Evolutionary conservation across 2,113 vertebrate species (phyloP).

Genomic region (Calidris pygmaea): DNA sequence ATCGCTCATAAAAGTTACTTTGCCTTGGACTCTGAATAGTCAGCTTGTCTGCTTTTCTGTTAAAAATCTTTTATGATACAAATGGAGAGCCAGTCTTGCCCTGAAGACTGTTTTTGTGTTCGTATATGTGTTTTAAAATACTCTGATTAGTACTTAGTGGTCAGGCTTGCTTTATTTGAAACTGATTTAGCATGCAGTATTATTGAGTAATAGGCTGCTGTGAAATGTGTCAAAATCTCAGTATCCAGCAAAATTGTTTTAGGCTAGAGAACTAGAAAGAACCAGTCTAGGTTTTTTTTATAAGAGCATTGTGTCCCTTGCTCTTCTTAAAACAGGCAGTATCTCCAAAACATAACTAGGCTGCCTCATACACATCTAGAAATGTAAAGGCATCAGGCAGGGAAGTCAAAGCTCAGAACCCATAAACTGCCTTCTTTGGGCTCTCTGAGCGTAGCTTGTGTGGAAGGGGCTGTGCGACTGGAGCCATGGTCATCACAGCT

Average conservation of each 20-base stretch:
- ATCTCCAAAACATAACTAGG: background rate
- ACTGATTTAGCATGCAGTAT: background rate
- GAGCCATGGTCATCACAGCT: background rate
- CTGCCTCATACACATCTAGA: fast-evolving
- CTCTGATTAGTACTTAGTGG: background rate
- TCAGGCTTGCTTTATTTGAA: background rate
- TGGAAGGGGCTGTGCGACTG: background rate
- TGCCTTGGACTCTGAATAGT: background rate
- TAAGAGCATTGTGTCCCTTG: background rate
- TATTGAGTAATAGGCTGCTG: background rate
- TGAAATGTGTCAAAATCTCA: background rate
- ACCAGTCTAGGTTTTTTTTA: background rate
- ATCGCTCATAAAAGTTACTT: background rate
- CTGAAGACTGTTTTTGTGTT: background rate
- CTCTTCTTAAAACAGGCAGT: background rate
- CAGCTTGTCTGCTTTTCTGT: background rate
- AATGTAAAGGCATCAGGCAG: background rate
- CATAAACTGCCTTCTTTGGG: background rate
- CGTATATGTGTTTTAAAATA: background rate
- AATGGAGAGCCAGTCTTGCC: background rate
- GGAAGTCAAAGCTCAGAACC: background rate
- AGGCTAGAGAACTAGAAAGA: background rate
- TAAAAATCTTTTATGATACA: background rate
- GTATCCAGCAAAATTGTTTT: background rate
- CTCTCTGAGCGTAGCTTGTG: background rate